A percentile compares a stretch with the other conserved stretches of the same genome.
Evolutionary conservation across 2,797 vertebrate genomes (phyloP).

Genomic region (Thunnus albacares): DNA sequence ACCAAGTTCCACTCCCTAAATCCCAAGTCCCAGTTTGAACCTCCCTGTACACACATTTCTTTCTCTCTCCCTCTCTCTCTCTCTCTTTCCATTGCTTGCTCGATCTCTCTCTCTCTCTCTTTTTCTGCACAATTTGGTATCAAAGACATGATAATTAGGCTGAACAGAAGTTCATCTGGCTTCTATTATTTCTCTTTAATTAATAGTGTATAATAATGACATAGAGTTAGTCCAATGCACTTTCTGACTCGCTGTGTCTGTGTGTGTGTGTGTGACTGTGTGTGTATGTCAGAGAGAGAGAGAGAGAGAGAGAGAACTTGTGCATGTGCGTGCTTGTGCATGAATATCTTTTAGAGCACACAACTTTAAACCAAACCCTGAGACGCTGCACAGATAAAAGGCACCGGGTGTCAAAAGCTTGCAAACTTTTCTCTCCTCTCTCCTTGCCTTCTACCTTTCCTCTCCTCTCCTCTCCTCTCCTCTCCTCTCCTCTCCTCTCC

Average conservation of each 20-base stretch:
- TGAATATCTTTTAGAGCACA: constrained; percentile 75
- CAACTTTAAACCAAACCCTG: constrained; percentile 81
- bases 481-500: constrained; percentile 39
- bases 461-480: constrained; percentile 34
- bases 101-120: constrained; percentile 35
- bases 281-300: not conserved
- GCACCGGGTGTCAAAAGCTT: constrained; percentile 84
- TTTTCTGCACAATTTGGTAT: constrained; percentile 81
- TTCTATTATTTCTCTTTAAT: constrained; percentile 87
- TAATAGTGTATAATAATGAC: constrained; percentile 85
- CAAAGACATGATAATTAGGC: constrained; percentile 90
- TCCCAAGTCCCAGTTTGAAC: constrained; percentile 73
- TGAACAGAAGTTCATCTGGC: constrained; percentile 84
- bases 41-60: constrained; percentile 45
- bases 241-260: constrained; percentile 42
- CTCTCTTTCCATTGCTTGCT: constrained; percentile 1
- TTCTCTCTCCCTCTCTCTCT: constrained; percentile 5
- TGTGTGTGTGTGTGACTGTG: constrained; percentile 17
- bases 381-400: constrained; percentile 84
- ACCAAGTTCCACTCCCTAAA: constrained; percentile 65
- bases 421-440: constrained; percentile 81
- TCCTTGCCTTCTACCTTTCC: constrained; percentile 60
- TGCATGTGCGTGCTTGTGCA: constrained; percentile 41
- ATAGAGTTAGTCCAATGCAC: constrained; percentile 70
- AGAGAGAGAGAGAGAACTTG: constrained; percentile 30